A percentile compares a stretch with the other conserved stretches of the same genome.
Conservation (phyloP, 2,113 vertebrate species). For the Eira barbara region DNA sequence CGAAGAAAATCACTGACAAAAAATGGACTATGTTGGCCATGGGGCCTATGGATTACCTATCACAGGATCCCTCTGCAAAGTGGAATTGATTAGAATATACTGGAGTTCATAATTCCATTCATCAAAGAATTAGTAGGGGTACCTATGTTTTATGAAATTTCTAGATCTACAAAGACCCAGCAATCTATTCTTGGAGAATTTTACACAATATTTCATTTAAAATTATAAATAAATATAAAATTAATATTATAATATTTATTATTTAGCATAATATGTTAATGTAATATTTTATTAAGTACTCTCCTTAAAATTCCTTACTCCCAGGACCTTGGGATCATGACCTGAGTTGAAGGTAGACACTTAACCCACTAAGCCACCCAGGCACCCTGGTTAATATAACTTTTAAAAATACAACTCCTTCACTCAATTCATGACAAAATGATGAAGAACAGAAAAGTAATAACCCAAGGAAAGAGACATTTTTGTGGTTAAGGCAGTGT, state of each 20-base stretch:
- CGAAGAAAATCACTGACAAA: neutral
- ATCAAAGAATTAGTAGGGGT: neutral
- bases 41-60: neutral
- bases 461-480: neutral
- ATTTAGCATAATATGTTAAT: neutral
- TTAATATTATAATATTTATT: neutral
- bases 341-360: neutral
- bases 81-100: neutral
- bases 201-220: slow-evolving; percentile 8
- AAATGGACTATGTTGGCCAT: neutral
- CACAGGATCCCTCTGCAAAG: neutral
- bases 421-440: slow-evolving; percentile 14
- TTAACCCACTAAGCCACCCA: neutral
- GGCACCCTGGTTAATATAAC: neutral
- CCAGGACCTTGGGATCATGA: neutral
- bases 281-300: neutral
- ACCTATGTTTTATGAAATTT: neutral
- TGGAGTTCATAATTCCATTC: neutral
- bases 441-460: neutral
- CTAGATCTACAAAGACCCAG: neutral
- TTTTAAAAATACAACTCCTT: slow-evolving; percentile 34
- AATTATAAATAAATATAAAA: neutral
- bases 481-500: neutral
- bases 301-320: neutral
- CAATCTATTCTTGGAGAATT: slow-evolving; percentile 25